phyloP scores from a whole-genome alignment of 2,888 invertebrate genomes.

The Neoaliturus tenellus region DNA sequence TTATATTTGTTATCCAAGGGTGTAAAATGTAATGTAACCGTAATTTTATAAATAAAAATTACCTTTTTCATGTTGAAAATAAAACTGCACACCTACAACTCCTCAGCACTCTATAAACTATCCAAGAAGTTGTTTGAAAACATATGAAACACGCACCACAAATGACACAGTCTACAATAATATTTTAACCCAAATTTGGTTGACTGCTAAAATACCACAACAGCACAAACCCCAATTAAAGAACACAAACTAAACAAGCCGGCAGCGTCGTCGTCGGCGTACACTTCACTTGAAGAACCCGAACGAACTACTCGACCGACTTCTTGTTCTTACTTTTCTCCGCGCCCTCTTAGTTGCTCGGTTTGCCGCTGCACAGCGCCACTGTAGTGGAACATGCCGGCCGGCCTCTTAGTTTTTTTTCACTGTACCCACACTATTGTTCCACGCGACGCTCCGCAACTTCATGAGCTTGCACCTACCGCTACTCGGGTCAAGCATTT shows the following conservation, averaged over 20 bases:
- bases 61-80: conserved; percentile 4
- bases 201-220: background rate
- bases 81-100: background rate
- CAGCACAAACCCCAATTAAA: conserved; percentile 13
- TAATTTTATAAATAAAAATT: too few relatives aligned
- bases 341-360: conserved; percentile 11
- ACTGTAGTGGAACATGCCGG: background rate
- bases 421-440: too few relatives aligned
- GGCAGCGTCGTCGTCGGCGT: conserved; percentile 14
- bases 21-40: too few relatives aligned
- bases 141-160: background rate
- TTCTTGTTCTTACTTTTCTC: conserved; percentile 45
- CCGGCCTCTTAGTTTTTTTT: too few relatives aligned
- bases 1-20: too few relatives aligned
- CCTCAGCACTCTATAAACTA: background rate
- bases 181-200: background rate
- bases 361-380: conserved; percentile 33
- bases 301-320: conserved; percentile 41
- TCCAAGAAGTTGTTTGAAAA: background rate
- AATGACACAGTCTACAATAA: background rate
- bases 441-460: too few relatives aligned
- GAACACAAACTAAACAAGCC: conserved; percentile 19
- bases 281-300: conserved; percentile 23
- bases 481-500: too few relatives aligned
- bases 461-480: too few relatives aligned